phyloP scores from a whole-genome alignment of 2,797 vertebrate genomes.

The Sternarchorhynchus goeldii region DNA sequence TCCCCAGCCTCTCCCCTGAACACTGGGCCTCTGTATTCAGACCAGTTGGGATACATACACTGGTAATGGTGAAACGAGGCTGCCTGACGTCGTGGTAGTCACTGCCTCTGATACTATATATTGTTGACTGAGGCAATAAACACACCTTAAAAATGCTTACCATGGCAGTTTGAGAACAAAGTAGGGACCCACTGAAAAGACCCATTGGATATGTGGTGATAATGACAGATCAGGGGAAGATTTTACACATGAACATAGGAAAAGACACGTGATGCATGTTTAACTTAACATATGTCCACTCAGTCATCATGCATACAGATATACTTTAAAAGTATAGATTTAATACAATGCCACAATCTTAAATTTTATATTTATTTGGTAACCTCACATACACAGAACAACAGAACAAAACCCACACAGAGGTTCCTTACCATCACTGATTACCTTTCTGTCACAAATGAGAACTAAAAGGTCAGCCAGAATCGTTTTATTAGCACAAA shows the following conservation, averaged over 20 bases:
- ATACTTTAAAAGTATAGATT: neutral
- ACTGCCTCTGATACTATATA: constrained; percentile 9
- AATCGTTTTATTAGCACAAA: constrained; percentile 68
- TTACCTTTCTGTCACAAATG: constrained; percentile 43
- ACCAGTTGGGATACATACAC: constrained; percentile 30
- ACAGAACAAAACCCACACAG: neutral
- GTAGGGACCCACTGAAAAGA: neutral
- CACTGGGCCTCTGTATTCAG: constrained; percentile 56
- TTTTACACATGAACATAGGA: neutral
- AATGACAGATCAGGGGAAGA: neutral
- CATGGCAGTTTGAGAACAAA: constrained; percentile 2
- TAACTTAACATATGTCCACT: neutral
- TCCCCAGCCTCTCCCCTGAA: constrained; percentile 39
- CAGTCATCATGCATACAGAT: too few species aligned
- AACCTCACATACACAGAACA: too few species aligned
- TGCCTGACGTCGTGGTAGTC: constrained; percentile 30
- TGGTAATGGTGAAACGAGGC: constrained; percentile 26
- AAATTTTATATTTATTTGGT: neutral
- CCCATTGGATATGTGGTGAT: neutral
- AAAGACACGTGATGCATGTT: neutral
- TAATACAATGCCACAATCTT: neutral
- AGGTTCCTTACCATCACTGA: constrained; percentile 10
- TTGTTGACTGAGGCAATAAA: constrained; percentile 25
- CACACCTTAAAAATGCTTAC: constrained; percentile 19
- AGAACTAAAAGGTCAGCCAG: constrained; percentile 68